Conservation (phyloP, 1,140 invertebrate genomes). For the Prorops nasuta region DNA sequence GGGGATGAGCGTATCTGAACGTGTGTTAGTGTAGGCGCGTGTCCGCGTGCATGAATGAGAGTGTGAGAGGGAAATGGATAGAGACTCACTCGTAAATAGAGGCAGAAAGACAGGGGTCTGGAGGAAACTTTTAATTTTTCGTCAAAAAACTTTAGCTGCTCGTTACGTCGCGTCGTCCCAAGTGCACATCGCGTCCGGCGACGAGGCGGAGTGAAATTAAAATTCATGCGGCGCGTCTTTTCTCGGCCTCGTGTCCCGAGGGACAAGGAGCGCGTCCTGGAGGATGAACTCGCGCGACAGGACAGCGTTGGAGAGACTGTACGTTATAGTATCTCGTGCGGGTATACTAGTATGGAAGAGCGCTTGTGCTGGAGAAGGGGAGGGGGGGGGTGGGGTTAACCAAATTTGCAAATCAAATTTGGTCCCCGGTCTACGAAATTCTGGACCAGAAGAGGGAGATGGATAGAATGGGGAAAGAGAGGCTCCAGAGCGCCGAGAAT, state of each 20-base stretch:
- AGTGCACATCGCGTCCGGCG: conserved; percentile 26
- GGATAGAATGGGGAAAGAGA: conserved; percentile 1
- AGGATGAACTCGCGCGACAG: conserved; percentile 30
- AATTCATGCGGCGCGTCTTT: conserved; percentile 52
- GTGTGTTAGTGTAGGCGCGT: no score
- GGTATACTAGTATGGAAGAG: conserved; percentile 15
- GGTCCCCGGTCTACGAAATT: conserved; percentile 36
- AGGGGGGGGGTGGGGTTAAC: conserved; percentile 35
- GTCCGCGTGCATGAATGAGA: background rate
- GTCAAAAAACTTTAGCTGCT: conserved; percentile 51
- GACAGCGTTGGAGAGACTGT: conserved; percentile 8
- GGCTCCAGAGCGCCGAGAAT: no score
- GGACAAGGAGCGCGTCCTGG: conserved; percentile 34
- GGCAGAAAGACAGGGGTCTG: conserved; percentile 13
- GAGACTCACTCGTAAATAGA: background rate
- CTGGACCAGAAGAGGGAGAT: conserved; percentile 21
- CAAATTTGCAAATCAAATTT: conserved; percentile 55
- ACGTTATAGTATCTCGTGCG: conserved; percentile 23
- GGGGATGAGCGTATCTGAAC: no score
- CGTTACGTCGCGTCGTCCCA: conserved; percentile 42
- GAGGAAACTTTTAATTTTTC: conserved; percentile 52
- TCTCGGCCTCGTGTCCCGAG: conserved; percentile 44
- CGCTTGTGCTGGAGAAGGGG: conserved; percentile 14
- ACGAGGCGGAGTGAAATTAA: conserved; percentile 46
- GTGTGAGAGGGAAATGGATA: background rate